Evolutionary conservation across 2,113 vertebrate genomes (phyloP).

Genomic region (Antechinus flavipes): DNA sequence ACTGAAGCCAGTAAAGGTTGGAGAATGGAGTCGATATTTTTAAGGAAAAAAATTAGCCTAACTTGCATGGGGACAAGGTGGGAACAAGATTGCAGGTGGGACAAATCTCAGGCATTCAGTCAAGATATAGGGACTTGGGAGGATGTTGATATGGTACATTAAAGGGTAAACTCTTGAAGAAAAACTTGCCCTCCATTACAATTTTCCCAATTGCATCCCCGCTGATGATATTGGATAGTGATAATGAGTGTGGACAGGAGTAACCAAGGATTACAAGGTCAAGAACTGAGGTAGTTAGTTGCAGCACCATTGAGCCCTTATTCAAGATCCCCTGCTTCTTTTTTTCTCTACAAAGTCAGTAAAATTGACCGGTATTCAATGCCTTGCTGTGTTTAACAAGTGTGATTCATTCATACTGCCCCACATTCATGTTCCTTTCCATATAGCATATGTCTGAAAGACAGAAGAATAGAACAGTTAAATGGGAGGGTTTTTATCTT

Average conservation of each 20-base stretch:
- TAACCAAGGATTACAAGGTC: slow-evolving; percentile 72
- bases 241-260: slow-evolving; percentile 66
- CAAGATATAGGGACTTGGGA: neutral
- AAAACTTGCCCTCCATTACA: slow-evolving; percentile 25
- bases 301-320: slow-evolving; percentile 45
- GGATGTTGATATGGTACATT: neutral
- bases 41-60: neutral
- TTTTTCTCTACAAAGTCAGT: slow-evolving; percentile 68
- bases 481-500: slow-evolving; percentile 70
- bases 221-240: slow-evolving; percentile 69
- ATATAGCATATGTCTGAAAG: slow-evolving; percentile 48
- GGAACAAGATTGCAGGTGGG: neutral
- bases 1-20: neutral
- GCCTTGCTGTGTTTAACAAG: slow-evolving; percentile 78
- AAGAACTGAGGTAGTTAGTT: slow-evolving; percentile 15
- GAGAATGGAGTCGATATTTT: neutral
- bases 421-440: slow-evolving; percentile 76
- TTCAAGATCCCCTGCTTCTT: slow-evolving; percentile 65
- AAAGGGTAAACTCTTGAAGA: slow-evolving; percentile 3
- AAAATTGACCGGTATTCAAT: slow-evolving; percentile 79
- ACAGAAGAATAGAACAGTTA: slow-evolving; percentile 69
- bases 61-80: neutral
- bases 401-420: slow-evolving; percentile 79
- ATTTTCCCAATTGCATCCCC: slow-evolving; percentile 61
- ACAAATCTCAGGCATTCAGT: neutral